Evolutionary conservation across 2,113 vertebrate genomes (phyloP).

Genomic region (Typhlomys cinereus): DNA sequence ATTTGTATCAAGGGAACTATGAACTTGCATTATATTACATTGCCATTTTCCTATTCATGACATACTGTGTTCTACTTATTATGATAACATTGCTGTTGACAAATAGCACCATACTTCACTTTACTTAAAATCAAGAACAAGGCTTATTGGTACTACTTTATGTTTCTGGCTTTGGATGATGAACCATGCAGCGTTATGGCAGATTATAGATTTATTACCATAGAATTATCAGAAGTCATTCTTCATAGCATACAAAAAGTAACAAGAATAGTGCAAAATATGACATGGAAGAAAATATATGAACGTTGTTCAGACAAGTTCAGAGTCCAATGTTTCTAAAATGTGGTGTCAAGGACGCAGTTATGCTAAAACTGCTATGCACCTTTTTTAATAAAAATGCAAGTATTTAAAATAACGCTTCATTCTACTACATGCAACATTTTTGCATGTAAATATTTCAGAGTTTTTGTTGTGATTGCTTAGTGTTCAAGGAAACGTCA

Average conservation of each 20-base stretch:
- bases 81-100: not conserved
- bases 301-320: not conserved
- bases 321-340: not conserved
- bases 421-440: conserved; percentile 23
- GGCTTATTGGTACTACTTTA: not conserved
- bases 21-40: not conserved
- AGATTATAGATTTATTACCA: not conserved
- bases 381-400: not conserved
- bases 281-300: not conserved
- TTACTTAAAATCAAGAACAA: not conserved
- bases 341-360: fast-evolving
- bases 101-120: not conserved
- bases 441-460: conserved; percentile 48
- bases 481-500: conserved; percentile 56
- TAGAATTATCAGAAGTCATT: not conserved
- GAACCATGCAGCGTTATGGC: not conserved
- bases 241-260: not conserved
- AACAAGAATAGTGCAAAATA: not conserved
- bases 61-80: not conserved
- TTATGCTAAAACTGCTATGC: not conserved
- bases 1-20: not conserved
- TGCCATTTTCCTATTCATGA: not conserved
- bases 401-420: conserved; percentile 33
- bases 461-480: conserved; percentile 66
- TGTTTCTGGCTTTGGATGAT: not conserved